A percentile compares a stretch with the other conserved stretches of the same genome.
Evolutionary conservation across 1,140 invertebrate species (phyloP).

Genomic region (Pararge aegeria): DNA sequence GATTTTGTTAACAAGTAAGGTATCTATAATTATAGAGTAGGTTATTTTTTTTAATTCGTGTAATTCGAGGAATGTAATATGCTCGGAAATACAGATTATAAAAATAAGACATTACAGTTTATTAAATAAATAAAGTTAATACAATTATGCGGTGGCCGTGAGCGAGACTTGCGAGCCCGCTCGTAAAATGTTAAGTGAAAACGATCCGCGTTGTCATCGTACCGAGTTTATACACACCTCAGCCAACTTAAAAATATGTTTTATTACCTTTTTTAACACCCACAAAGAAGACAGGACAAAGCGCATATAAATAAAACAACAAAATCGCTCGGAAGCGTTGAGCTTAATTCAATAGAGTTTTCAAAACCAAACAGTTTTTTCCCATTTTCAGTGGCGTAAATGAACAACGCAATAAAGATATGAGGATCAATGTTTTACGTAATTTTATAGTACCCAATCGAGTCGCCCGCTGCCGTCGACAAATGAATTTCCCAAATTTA

Average conservation of each 20-base stretch:
- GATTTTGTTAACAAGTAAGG: no score
- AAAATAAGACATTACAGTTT: constrained; percentile 32
- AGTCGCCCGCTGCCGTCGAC: constrained; percentile 51
- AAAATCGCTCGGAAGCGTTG: constrained; percentile 11
- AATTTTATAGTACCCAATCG: constrained; percentile 68
- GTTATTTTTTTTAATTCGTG: no score
- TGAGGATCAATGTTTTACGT: constrained; percentile 61
- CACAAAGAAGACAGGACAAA: constrained; percentile 22
- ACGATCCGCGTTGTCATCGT: constrained; percentile 63
- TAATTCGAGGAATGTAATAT: not conserved
- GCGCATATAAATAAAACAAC: constrained; percentile 26
- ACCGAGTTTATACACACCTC: constrained; percentile 47
- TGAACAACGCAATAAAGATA: constrained; percentile 30
- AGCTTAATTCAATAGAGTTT: constrained; percentile 27
- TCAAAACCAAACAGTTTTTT: constrained; percentile 21
- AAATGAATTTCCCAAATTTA: constrained; percentile 69
- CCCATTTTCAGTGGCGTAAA: constrained; percentile 28
- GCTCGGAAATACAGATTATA: not conserved
- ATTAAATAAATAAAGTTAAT: constrained; percentile 35
- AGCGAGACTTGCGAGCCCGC: constrained; percentile 29
- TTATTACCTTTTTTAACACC: constrained; percentile 36
- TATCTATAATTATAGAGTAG: no score
- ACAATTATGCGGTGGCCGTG: constrained; percentile 33
- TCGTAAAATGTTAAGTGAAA: constrained; percentile 57
- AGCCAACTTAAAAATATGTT: constrained; percentile 47